These are phyloP conservation scores for Vipera ursinii DNA, from an alignment of 2,797 vertebrate genomes.

Conservation along the genomic window DNA sequence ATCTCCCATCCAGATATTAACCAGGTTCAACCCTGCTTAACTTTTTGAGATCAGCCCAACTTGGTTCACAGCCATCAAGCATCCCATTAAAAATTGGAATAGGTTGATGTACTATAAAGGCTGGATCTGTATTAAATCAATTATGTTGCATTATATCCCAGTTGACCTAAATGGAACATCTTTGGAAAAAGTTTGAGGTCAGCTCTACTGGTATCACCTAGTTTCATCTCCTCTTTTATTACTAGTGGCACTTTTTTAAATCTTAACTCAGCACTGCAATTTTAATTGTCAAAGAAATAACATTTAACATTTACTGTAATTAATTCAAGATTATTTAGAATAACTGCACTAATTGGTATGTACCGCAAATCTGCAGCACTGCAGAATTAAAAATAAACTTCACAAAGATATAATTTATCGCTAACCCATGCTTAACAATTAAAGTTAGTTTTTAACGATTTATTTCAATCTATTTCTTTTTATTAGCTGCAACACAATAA, in stretches of 20 bases:
- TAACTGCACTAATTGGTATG: slow-evolving; percentile 76
- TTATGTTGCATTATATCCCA: background rate
- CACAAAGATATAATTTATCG: slow-evolving; percentile 77
- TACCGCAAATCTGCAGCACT: slow-evolving; percentile 73
- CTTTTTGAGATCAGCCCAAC: background rate
- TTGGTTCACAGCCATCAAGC: background rate
- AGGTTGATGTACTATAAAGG: background rate
- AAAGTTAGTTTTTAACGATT: slow-evolving; percentile 71
- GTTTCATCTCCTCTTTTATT: slow-evolving; percentile 23
- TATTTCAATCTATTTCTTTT: slow-evolving; percentile 78
- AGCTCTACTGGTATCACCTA: slow-evolving; percentile 3
- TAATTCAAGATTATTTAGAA: slow-evolving; percentile 76
- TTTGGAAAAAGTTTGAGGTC: slow-evolving; percentile 24
- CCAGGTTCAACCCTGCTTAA: background rate
- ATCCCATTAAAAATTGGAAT: background rate
- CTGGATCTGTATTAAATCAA: background rate
- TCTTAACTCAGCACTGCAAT: slow-evolving; percentile 46
- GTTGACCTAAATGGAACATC: slow-evolving; percentile 12
- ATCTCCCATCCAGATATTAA: background rate
- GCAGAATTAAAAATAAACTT: slow-evolving; percentile 82
- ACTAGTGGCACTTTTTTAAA: slow-evolving; percentile 8
- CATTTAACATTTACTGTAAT: slow-evolving; percentile 70
- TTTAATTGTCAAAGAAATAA: slow-evolving; percentile 70
- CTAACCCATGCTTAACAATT: slow-evolving; percentile 76
- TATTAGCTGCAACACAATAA: slow-evolving; percentile 77